A percentile compares a stretch with the other conserved stretches of the same genome.
Conservation (phyloP, 2,797 vertebrate genomes). For the Falco berigora region DNA sequence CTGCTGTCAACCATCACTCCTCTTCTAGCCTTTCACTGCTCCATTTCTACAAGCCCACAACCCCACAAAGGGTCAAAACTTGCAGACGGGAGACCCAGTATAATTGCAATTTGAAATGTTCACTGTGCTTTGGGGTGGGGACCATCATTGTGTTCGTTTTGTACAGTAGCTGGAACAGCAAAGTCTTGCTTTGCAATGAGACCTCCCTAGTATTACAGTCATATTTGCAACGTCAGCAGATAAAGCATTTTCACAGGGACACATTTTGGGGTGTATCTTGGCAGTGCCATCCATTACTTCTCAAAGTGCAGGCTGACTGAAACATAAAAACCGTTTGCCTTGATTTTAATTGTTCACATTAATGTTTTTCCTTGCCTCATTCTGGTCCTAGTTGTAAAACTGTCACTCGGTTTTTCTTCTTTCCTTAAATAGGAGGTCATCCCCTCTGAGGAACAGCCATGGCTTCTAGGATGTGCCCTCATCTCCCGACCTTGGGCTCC, state of each 20-base stretch:
- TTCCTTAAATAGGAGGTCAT: neutral
- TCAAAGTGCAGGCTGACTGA: neutral
- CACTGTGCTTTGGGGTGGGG: neutral
- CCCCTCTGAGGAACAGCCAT: neutral
- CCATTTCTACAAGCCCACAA: neutral
- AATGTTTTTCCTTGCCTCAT: neutral
- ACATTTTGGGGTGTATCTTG: neutral
- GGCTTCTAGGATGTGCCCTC: neutral
- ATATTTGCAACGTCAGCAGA: neutral
- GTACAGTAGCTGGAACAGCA: neutral
- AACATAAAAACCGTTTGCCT: neutral
- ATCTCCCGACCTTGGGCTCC: neutral
- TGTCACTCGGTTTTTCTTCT: neutral
- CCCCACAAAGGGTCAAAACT: neutral
- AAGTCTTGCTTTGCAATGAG: neutral
- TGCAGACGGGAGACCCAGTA: neutral
- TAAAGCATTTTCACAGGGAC: neutral
- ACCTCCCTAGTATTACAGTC: neutral
- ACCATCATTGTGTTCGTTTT: rapidly evolving
- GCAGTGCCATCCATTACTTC: neutral
- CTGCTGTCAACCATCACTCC: neutral
- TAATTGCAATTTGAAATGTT: neutral
- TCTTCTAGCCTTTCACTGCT: neutral
- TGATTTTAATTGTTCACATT: neutral
- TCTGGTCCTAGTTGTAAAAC: neutral